These are phyloP conservation scores for Lates calcarifer DNA, from an alignment of 2,113 vertebrate species.

Conservation along the genomic window DNA sequence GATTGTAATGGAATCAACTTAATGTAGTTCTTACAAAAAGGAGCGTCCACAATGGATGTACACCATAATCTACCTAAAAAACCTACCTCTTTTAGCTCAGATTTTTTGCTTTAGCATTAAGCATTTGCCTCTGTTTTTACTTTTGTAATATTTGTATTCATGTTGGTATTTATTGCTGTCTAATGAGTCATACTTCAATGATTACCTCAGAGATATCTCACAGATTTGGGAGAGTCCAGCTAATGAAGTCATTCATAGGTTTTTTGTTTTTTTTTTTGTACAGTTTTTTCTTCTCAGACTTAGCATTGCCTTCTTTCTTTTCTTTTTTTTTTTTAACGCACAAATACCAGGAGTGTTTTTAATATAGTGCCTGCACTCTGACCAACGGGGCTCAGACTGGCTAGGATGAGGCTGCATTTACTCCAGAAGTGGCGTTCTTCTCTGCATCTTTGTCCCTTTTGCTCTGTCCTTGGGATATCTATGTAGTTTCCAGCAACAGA, in stretches of 20 bases:
- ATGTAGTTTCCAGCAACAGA: conserved; percentile 32
- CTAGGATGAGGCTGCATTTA: conserved; percentile 61
- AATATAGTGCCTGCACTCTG: conserved; percentile 77
- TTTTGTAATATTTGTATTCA: conserved; percentile 87
- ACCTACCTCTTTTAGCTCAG: conserved; percentile 88
- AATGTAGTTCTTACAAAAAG: conserved; percentile 81
- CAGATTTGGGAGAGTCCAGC: conserved; percentile 84
- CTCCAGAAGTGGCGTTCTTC: conserved; percentile 27
- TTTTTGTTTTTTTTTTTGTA: conserved; percentile 59
- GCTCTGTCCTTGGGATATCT: neutral
- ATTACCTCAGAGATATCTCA: conserved; percentile 88
- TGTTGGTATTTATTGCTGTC: conserved; percentile 88
- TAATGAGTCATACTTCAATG: conserved; percentile 85
- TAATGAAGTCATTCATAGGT: conserved; percentile 82
- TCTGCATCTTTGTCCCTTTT: conserved; percentile 32
- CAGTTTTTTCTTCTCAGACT: conserved; percentile 63
- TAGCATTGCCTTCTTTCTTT: conserved; percentile 69
- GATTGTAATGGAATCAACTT: conserved; percentile 80
- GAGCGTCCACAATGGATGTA: conserved; percentile 83
- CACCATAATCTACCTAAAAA: conserved; percentile 83
- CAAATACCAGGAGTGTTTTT: conserved; percentile 75
- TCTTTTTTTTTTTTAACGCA: conserved; percentile 64
- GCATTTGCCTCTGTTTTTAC: conserved; percentile 85
- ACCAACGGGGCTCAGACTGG: conserved; percentile 65
- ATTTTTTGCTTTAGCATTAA: conserved; percentile 80